Evolutionary conservation across 2,888 invertebrate genomes (phyloP), one percentile per base, ranked within the genome.

Genomic region (Campoplex nolae): DNA sequence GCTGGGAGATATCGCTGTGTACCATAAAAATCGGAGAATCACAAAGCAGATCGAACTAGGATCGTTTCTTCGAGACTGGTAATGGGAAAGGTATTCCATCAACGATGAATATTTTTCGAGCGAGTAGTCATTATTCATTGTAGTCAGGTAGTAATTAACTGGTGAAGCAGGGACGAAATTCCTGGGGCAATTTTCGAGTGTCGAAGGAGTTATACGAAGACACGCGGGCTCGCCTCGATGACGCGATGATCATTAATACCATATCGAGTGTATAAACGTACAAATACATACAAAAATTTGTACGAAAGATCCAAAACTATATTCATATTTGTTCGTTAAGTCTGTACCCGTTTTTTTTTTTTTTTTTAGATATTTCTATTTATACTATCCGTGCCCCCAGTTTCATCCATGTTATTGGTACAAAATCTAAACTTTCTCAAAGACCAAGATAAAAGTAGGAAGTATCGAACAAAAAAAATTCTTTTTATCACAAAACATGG

Each of bases 121-220:
- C 56, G 74, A 74, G 32, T 32, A 35, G 58, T 75, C 75, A 75
- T 75, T 75, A 75, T 75, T 75, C 75, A 75, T 42, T 28, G 75
- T 58, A 38, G 75, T 75, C 75, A 75, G 58, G 75, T 75, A 75
- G 75, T 75, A 56, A 75, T 75, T 75, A 75, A 58, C 75, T 58
- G 58, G 38, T 58, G 75, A 75, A 58, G 23, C 74, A 38, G 51
- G 28, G 28, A 23, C 70, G 0, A 71, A 32, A 71, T 71, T 28
- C 38, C 58, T 45, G 28, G 56, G 45, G 75, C 58, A 58, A 32
- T 75, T 58, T 45, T 35, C 35, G 51, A 54, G 54, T 73, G 54
- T 35, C 54, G 54, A 73, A 73, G 54, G 48, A 51, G 51, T 32
- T 35, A 18, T 56, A 42, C 42, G 73, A 54, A 28, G 16, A n/a